A percentile compares a stretch with the other conserved stretches of the same genome.
Evolutionary conservation across 2,113 vertebrate genomes (phyloP).

Genomic region (Porphyrio hochstetteri): DNA sequence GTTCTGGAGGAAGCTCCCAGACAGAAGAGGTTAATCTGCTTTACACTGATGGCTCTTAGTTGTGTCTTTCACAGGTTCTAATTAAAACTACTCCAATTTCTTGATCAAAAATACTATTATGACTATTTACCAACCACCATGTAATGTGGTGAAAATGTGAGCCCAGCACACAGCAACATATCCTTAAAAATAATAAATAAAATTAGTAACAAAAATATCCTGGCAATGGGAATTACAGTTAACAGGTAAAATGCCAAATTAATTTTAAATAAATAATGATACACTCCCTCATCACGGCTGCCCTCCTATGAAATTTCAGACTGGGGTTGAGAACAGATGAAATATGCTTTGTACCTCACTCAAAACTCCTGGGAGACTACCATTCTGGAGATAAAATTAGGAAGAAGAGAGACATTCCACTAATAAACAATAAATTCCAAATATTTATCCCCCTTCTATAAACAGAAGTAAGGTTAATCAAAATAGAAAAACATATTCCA

Average conservation of each 20-base stretch:
- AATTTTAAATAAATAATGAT: not conserved
- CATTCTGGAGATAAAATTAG: not conserved
- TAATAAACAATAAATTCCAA: not conserved
- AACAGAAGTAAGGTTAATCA: not conserved
- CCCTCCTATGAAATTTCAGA: not conserved
- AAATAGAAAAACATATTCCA: not conserved
- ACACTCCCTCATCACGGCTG: not conserved
- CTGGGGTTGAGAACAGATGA: not conserved
- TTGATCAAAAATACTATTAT: not conserved
- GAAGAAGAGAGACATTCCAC: not conserved
- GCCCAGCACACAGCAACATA: not conserved
- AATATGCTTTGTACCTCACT: not conserved
- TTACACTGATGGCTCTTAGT: not conserved
- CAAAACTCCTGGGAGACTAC: not conserved
- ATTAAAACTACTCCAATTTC: not conserved
- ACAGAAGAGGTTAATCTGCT: not conserved
- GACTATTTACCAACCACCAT: not conserved
- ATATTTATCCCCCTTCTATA: not conserved
- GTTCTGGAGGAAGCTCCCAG: not conserved
- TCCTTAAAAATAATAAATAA: not conserved
- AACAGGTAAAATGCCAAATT: not conserved
- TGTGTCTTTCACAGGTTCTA: not conserved
- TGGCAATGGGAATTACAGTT: not conserved
- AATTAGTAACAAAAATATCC: not conserved
- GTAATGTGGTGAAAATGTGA: not conserved